These are phyloP conservation scores for Glaucomys volans DNA, from an alignment of 2,113 vertebrate genomes.

Conservation along the genomic window DNA sequence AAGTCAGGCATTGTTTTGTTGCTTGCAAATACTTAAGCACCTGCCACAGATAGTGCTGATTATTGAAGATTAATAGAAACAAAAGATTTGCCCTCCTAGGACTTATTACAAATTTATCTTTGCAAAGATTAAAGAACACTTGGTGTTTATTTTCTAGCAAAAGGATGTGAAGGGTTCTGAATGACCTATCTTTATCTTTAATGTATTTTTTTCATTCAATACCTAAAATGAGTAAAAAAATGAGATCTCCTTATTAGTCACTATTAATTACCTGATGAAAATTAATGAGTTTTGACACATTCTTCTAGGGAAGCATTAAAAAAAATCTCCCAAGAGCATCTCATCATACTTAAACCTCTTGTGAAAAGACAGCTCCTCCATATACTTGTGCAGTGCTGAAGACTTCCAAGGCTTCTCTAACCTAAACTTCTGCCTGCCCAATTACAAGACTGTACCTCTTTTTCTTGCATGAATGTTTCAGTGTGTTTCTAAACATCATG, in stretches of 20 bases:
- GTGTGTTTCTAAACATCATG: background rate
- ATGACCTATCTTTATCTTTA: background rate
- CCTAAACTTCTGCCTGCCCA: background rate
- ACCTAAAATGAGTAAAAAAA: background rate
- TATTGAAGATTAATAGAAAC: background rate
- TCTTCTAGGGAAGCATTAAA: background rate
- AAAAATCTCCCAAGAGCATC: background rate
- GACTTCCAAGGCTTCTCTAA: background rate
- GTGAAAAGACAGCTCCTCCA: background rate
- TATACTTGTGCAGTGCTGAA: background rate
- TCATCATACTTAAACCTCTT: background rate
- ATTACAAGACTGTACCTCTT: background rate
- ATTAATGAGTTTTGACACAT: background rate
- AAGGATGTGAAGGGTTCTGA: background rate
- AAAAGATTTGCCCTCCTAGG: background rate
- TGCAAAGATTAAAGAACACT: background rate
- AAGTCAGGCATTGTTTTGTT: background rate
- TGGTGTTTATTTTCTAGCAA: constrained; percentile 7
- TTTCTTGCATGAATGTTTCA: background rate
- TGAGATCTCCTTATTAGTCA: background rate
- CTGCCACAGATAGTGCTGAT: background rate
- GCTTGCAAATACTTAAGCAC: background rate
- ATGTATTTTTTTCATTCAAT: background rate
- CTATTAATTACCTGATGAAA: background rate
- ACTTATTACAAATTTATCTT: background rate